Conservation (phyloP, 2,888 invertebrate species). For the Phaonia tiefii region DNA sequence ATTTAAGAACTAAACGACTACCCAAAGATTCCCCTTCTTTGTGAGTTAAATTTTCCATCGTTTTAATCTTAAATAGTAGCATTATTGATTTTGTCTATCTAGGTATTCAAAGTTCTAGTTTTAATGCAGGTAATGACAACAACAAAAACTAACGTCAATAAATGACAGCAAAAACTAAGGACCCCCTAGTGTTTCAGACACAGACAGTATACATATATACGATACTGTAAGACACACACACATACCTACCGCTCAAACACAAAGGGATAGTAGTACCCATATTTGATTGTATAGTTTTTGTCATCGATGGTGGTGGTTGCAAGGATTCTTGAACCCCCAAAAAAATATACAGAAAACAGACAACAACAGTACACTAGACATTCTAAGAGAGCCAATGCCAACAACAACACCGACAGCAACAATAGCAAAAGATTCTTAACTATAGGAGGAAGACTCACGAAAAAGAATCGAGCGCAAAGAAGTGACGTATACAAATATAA, state of each 20-base stretch:
- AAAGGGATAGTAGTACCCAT: not conserved
- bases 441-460: not conserved
- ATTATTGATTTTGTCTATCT: conserved; percentile 22
- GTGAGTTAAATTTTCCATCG: conserved; percentile 6
- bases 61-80: conserved; percentile 23
- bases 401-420: conserved; percentile 31
- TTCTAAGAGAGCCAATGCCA: conserved; percentile 31
- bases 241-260: conserved; percentile 4
- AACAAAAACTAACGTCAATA: conserved; percentile 53
- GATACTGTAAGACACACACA: not conserved
- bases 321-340: conserved; percentile 56
- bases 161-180: conserved; percentile 36
- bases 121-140: conserved; percentile 36
- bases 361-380: conserved; percentile 39
- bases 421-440: conserved; percentile 16
- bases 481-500: conserved; percentile 44
- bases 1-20: no score
- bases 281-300: not conserved
- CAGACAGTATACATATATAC: conserved; percentile 22
- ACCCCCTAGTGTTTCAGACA: conserved; percentile 50
- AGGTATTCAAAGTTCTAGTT: conserved; percentile 10
- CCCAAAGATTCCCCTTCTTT: not conserved
- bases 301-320: conserved; percentile 49
- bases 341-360: conserved; percentile 20
- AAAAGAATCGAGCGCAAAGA: conserved; percentile 27